These are phyloP conservation scores for Agapornis roseicollis DNA, from an alignment of 2,113 vertebrate species.

Conservation along the genomic window DNA sequence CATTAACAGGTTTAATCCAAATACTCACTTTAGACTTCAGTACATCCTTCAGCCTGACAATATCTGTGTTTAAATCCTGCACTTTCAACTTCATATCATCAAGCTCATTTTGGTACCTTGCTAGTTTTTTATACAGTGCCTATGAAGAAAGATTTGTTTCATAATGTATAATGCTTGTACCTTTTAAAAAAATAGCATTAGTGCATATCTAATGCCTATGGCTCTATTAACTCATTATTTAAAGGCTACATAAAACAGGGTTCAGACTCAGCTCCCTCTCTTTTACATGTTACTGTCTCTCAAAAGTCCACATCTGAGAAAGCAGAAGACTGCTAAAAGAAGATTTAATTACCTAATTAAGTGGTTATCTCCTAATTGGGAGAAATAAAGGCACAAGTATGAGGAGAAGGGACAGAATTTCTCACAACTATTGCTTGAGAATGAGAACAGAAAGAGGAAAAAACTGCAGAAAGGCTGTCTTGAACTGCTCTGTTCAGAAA, in stretches of 20 bases:
- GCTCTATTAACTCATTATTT: not conserved
- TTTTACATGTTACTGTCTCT: not conserved
- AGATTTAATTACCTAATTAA: not conserved
- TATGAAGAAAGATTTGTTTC: conserved; percentile 44
- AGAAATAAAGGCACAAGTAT: not conserved
- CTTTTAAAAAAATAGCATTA: not conserved
- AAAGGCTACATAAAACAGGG: not conserved
- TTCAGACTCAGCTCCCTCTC: not conserved
- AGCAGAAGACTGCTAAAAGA: not conserved
- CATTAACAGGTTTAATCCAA: not conserved
- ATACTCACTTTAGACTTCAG: conserved; percentile 76
- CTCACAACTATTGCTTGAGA: not conserved
- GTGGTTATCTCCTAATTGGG: not conserved
- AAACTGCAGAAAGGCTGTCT: not conserved
- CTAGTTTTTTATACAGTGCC: conserved; percentile 63
- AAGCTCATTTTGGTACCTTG: conserved; percentile 66
- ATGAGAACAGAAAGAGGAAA: not conserved
- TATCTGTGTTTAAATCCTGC: conserved; percentile 61
- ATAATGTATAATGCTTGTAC: not conserved
- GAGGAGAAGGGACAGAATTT: not conserved
- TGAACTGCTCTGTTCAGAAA: not conserved
- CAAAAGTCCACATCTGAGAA: not conserved
- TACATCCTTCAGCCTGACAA: conserved; percentile 67
- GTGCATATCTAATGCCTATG: not conserved
- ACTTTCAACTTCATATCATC: conserved; percentile 70